Evolutionary conservation across 2,797 vertebrate genomes (phyloP), one percentile per base, ranked within the genome.

Genomic region (Sciurus carolinensis): DNA sequence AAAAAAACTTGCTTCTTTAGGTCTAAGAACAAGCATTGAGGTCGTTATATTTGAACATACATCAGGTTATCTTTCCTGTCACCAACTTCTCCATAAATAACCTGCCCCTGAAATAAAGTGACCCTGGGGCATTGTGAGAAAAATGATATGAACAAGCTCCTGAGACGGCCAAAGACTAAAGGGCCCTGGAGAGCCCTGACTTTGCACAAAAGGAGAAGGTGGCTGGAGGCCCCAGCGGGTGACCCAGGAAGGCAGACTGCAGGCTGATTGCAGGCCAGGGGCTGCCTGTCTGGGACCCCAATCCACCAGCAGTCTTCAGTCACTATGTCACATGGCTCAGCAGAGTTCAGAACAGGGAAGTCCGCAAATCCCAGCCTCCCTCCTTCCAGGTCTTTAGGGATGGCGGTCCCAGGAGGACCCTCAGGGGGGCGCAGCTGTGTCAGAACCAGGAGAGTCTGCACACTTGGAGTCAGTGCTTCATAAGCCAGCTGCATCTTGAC

Each of bases 1-100:
- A 22, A 57, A 73, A 73, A n/a, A 62, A 10, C 8, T 52, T 14
- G n/a, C 24, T 52, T 44, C 83, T 52, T 10, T 15, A 42, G 28
- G n/a, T 62, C 4, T 42, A n/a, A 59, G 33, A 88, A 67, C 39
- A 62, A 66, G 28, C 6, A 75, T 0, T 69, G 67, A 73, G 33
- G 66, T 66, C 54, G 28, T 52, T 30, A 28, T 67, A 59, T 59
- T 77, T 66, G 52, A 28, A 91, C 52, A 39, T 33, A 72, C 22
- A 33, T 62, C 47, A 42, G 33, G 42, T 30, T 44, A 20, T 50
- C 50, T 28, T 88, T 54, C 57, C 72, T 26, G 9, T 39, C 54
- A 64, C 24, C 50, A 87, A 20, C 50, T 47, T 50, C 79, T 91
- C 83, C 30, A 15, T 39, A 85, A 67, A 86, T 50, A 73, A 44